These are phyloP conservation scores for Agapostemon virescens DNA, from an alignment of 2,888 invertebrate species.

Conservation along the genomic window DNA sequence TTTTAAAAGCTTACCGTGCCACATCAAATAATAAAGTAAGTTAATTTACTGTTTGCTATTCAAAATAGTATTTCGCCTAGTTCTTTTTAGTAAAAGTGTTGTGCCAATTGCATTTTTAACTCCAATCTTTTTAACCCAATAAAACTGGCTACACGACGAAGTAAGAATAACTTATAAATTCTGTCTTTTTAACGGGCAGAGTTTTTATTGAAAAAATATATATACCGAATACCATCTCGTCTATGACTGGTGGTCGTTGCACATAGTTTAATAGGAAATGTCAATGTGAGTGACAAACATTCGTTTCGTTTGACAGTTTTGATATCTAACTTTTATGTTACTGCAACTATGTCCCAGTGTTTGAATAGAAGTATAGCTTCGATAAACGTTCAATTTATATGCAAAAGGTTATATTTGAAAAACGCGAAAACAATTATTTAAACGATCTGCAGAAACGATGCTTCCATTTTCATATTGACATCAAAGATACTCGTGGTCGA, in stretches of 20 bases:
- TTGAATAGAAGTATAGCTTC: neutral
- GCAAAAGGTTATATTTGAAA: neutral
- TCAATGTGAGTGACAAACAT: neutral
- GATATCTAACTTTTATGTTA: neutral
- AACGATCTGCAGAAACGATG: neutral
- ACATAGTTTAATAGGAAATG: constrained; percentile 4
- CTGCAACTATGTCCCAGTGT: neutral
- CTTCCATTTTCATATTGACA: neutral
- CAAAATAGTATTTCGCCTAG: too few relatives aligned
- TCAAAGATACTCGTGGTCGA: neutral
- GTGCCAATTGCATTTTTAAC: too few relatives aligned
- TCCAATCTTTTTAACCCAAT: neutral
- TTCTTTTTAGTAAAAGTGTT: too few relatives aligned
- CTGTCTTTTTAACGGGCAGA: neutral
- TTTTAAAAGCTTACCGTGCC: neutral
- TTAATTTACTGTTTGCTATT: too few relatives aligned
- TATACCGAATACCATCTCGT: too few relatives aligned
- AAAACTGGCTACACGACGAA: neutral
- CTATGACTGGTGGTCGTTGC: neutral
- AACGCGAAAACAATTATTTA: neutral
- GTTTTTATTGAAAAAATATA: too few relatives aligned
- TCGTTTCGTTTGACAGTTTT: constrained; percentile 1
- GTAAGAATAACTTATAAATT: neutral
- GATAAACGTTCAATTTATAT: neutral
- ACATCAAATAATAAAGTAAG: neutral